These are phyloP conservation scores for Cathartes aura DNA, from an alignment of 2,113 vertebrate genomes.

Conservation along the genomic window DNA sequence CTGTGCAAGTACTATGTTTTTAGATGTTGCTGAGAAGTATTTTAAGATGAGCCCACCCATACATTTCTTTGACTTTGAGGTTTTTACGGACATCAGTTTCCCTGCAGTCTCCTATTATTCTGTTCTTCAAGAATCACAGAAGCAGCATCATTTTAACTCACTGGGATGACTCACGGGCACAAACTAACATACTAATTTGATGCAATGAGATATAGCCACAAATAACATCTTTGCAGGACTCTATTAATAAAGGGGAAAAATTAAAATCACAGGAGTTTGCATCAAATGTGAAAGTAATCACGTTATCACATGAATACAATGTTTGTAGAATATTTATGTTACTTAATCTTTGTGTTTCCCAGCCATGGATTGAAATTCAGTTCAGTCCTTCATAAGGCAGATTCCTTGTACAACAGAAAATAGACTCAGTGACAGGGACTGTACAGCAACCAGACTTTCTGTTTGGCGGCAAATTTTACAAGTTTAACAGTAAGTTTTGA, in stretches of 20 bases:
- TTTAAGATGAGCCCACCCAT: background rate
- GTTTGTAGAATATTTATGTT: background rate
- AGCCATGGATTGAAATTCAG: background rate
- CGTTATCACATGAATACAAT: background rate
- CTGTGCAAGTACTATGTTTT: background rate
- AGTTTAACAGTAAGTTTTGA: background rate
- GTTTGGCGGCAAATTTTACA: background rate
- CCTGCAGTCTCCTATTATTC: background rate
- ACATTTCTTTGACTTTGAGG: background rate
- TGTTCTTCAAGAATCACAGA: background rate
- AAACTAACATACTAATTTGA: background rate
- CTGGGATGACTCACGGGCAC: background rate
- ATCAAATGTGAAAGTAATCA: background rate
- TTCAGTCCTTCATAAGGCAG: background rate
- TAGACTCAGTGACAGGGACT: background rate
- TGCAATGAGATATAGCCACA: background rate
- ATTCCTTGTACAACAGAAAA: background rate
- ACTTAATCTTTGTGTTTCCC: background rate
- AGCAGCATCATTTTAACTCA: background rate
- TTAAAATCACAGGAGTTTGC: background rate
- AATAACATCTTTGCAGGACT: background rate
- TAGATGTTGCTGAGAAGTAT: background rate
- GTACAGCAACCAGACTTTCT: background rate
- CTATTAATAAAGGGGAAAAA: background rate
- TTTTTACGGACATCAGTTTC: background rate